These are phyloP conservation scores for Stichodactyla mertensii DNA, from an alignment of 64 coral and sea anemone species.

Conservation along the genomic window DNA sequence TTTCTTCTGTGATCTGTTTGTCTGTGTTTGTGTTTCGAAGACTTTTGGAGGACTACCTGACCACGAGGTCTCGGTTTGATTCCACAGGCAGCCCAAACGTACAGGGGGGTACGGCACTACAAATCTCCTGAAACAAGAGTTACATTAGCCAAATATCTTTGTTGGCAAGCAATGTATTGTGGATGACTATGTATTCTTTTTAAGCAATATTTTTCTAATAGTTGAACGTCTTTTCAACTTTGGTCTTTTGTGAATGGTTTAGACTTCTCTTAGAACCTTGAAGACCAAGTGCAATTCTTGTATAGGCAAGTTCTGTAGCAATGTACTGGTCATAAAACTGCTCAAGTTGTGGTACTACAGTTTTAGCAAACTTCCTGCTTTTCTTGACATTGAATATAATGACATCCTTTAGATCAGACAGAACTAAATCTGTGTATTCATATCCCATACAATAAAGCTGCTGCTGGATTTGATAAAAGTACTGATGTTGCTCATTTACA, in stretches of 20 bases:
- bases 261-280: slow-evolving; percentile 33
- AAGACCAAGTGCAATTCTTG: slow-evolving; percentile 35
- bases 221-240: too few species aligned
- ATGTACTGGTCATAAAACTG: slow-evolving; percentile 43
- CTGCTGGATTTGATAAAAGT: slow-evolving; percentile 31
- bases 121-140: too few species aligned
- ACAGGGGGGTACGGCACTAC: too few species aligned
- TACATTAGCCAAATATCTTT: too few species aligned
- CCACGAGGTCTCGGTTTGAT: too few species aligned
- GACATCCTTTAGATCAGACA: neutral
- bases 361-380: neutral
- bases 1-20: too few species aligned
- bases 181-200: too few species aligned
- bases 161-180: too few species aligned
- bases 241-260: neutral
- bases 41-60: too few species aligned
- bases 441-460: neutral
- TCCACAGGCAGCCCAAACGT: too few species aligned
- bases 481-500: slow-evolving; percentile 20
- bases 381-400: neutral
- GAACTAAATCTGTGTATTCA: neutral
- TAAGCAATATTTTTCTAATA: too few species aligned
- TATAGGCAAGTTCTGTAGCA: slow-evolving; percentile 35
- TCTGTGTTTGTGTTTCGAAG: too few species aligned
- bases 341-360: slow-evolving; percentile 26